Base-by-base conservation (phyloP, 2,888 invertebrate species). In the Erebia palarica region DNA sequence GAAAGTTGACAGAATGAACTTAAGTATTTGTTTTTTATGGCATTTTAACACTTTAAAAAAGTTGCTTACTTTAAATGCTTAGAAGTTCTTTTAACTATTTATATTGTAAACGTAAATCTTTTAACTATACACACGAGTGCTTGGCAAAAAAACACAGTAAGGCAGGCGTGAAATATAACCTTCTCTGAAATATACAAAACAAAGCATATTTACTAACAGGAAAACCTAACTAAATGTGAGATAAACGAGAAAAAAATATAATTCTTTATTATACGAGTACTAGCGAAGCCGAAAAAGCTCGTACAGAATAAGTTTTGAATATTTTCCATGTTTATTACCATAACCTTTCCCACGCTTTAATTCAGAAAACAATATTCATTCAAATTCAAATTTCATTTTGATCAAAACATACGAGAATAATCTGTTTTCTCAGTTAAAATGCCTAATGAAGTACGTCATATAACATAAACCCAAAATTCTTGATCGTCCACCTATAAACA, bases 111-210 rank as follows among this genome's bases (percentile, higher is more conserved):
- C 16, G 61, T 61, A 61, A 10, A 61, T 16, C 60, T 60, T 60
- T 44, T 16, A 60, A n/a, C 47, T 21, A 16, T 47, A 61, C 61
- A 47, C 47, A 44, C 13, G 21, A 18, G 61, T 47, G 61, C 47
- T 61, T 47, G 7, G 47, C 63, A 67, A 71, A 67, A 63, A 67
- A 67, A 68, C 63, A 68, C 63, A 49, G 63, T 67, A 64, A 68
- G 21, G 67, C 63, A 67, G 57, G 49, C 55, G 63, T 59, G 64
- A 64, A 64, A 57, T 66, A 70, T 61, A 61, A 59, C 58, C 27
- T 36, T 58, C 36, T 18, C 49, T 61, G 18, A 47, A 59, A 55
- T 61, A 67, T 67, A 47, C 58, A 67, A 59, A 59, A 67, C 58
- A 47, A 18, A 68, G 57, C 5, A 10, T 71, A 71, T 10, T 10